Evolutionary conservation across 2,888 invertebrate genomes (phyloP).

Genomic region (Spodoptera picta): DNA sequence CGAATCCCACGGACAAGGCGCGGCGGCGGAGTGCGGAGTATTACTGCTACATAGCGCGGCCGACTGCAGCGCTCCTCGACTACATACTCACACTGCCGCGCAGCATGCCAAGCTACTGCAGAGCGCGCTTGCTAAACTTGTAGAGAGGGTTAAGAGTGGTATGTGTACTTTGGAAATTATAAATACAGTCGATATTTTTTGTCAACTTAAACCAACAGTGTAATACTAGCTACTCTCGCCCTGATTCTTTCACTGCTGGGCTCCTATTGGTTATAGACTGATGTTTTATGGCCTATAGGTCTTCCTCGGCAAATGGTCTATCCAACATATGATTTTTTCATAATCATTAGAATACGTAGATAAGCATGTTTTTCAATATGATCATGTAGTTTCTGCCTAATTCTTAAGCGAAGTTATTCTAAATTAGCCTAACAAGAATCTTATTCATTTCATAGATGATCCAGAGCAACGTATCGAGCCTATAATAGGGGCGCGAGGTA

Average conservation of each 20-base stretch:
- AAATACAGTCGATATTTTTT: too few relatives aligned
- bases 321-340: too few relatives aligned
- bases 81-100: conserved; percentile 90
- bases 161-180: conserved; percentile 8
- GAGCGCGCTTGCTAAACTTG: conserved; percentile 95
- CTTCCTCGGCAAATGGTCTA: too few relatives aligned
- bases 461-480: conserved; percentile 94
- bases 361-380: too few relatives aligned
- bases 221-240: too few relatives aligned
- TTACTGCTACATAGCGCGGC: conserved; percentile 93
- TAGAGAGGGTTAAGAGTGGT: conserved; percentile 96
- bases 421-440: neutral
- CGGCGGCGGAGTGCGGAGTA: conserved; percentile 90
- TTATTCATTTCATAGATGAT: conserved; percentile 79
- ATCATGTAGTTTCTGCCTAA: too few relatives aligned
- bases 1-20: conserved; percentile 92
- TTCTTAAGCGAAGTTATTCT: too few relatives aligned
- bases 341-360: too few relatives aligned
- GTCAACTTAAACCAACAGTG: too few relatives aligned
- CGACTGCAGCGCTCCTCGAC: conserved; percentile 91
- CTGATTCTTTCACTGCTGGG: too few relatives aligned
- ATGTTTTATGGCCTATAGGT: too few relatives aligned
- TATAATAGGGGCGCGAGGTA: conserved; percentile 95
- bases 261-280: too few relatives aligned
- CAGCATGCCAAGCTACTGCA: conserved; percentile 95